phyloP scores from a whole-genome alignment of 2,888 invertebrate genomes.

The Ormyrus thymus region DNA sequence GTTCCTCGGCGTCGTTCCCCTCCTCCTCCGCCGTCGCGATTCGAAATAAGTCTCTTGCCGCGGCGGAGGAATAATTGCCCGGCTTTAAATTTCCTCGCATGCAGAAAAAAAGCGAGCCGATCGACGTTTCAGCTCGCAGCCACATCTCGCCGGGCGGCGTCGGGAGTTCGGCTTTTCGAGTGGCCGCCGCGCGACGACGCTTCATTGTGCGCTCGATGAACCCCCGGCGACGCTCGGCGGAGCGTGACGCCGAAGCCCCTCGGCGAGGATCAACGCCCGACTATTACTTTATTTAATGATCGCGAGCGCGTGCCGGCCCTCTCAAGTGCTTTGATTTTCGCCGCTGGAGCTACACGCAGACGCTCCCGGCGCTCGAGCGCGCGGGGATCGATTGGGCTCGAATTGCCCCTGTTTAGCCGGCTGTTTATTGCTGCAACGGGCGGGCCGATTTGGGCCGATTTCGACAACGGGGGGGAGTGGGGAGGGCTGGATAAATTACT shows the following conservation, averaged over 20 bases:
- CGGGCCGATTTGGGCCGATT: too few relatives aligned
- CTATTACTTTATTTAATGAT: conserved; percentile 36
- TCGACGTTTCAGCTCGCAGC: too few relatives aligned
- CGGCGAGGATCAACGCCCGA: conserved; percentile 27
- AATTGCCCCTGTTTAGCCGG: too few relatives aligned
- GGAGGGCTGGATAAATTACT: too few relatives aligned
- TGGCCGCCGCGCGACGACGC: conserved; percentile 6
- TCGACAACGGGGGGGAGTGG: too few relatives aligned
- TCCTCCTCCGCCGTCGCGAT: conserved; percentile 12
- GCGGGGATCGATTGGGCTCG: too few relatives aligned
- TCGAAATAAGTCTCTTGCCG: conserved; percentile 43
- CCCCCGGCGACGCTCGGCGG: neutral
- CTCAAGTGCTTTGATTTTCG: conserved; percentile 13
- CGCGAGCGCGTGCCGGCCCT: neutral
- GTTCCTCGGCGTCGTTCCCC: conserved; percentile 8
- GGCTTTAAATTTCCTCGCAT: neutral
- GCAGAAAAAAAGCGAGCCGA: too few relatives aligned
- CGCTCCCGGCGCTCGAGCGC: too few relatives aligned
- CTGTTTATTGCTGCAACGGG: too few relatives aligned
- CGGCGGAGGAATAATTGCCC: conserved; percentile 21
- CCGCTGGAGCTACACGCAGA: neutral
- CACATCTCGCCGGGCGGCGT: too few relatives aligned
- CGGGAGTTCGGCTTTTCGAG: conserved; percentile 28
- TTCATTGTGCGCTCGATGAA: conserved; percentile 13
- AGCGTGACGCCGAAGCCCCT: neutral